These are phyloP conservation scores for Tridacna gigas DNA, from an alignment of 2,888 invertebrate genomes.

Conservation along the genomic window DNA sequence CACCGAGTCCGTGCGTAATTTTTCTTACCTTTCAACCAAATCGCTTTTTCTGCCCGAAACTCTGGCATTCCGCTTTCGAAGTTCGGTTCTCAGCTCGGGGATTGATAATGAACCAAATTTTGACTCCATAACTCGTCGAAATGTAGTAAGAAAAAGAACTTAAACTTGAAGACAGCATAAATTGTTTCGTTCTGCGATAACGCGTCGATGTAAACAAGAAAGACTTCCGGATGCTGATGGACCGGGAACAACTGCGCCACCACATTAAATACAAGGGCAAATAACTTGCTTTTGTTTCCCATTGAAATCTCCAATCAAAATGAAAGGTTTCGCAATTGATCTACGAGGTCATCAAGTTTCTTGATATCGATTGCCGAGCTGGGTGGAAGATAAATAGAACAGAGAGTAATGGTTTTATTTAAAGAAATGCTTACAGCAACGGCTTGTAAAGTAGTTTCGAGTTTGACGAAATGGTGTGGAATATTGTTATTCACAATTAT, in stretches of 20 bases:
- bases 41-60: conserved; percentile 3
- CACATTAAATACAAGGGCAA: neutral
- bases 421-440: too few species aligned
- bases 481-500: too few species aligned
- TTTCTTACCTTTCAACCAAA: neutral
- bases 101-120: neutral
- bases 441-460: too few species aligned
- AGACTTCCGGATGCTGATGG: neutral
- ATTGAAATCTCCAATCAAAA: too few species aligned
- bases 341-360: too few species aligned
- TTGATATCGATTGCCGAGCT: too few species aligned
- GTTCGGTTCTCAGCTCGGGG: neutral
- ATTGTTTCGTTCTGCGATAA: neutral
- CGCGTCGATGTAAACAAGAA: neutral
- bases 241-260: conserved; percentile 5
- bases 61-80: conserved; percentile 2
- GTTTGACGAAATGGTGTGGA: too few species aligned
- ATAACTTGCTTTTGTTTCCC: neutral
- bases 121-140: neutral
- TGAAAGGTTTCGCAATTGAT: too few species aligned
- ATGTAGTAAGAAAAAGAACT: neutral
- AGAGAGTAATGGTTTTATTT: too few species aligned
- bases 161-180: neutral
- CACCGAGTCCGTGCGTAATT: too few species aligned
- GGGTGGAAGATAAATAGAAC: too few species aligned